Percentiles rank a stretch among this genome's conserved stretches.
Conservation (phyloP, 2,113 vertebrate genomes). For the Phycodurus eques region DNA sequence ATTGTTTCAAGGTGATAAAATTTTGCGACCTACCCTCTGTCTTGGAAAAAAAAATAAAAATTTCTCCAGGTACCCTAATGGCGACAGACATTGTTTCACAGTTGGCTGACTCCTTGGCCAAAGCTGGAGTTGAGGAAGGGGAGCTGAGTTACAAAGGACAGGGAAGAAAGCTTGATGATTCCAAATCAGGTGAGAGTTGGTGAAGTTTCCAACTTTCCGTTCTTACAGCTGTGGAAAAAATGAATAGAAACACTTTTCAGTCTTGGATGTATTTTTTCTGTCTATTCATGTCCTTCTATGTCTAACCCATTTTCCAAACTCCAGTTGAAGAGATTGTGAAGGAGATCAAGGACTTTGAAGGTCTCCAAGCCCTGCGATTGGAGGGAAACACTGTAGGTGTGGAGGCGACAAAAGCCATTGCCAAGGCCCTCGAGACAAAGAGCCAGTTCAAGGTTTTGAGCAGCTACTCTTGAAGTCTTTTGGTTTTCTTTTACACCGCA, state of each 20-base stretch:
- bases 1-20: no score
- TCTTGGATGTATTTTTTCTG: background rate
- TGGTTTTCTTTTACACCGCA: background rate
- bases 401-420: slow-evolving; percentile 89
- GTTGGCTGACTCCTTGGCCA: slow-evolving; percentile 87
- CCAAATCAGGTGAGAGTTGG: slow-evolving; percentile 82
- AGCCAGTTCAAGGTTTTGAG: slow-evolving; percentile 81
- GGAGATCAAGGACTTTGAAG: slow-evolving; percentile 85
- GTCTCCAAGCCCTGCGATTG: slow-evolving; percentile 84
- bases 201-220: background rate
- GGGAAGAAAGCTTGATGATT: slow-evolving; percentile 89
- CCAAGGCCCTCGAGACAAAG: slow-evolving; percentile 90
- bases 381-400: slow-evolving; percentile 96
- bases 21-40: no score
- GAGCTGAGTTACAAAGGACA: slow-evolving; percentile 95
- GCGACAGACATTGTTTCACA: slow-evolving; percentile 89
- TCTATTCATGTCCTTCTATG: background rate
- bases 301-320: background rate
- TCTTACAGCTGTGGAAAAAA: background rate
- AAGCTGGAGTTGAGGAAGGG: slow-evolving; percentile 84
- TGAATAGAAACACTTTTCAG: background rate
- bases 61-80: slow-evolving; percentile 73
- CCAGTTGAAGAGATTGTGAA: slow-evolving; percentile 85
- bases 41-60: background rate
- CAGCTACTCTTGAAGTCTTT: background rate